These are phyloP conservation scores for Abramis brama DNA, from an alignment of 2,113 vertebrate species.

Conservation along the genomic window DNA sequence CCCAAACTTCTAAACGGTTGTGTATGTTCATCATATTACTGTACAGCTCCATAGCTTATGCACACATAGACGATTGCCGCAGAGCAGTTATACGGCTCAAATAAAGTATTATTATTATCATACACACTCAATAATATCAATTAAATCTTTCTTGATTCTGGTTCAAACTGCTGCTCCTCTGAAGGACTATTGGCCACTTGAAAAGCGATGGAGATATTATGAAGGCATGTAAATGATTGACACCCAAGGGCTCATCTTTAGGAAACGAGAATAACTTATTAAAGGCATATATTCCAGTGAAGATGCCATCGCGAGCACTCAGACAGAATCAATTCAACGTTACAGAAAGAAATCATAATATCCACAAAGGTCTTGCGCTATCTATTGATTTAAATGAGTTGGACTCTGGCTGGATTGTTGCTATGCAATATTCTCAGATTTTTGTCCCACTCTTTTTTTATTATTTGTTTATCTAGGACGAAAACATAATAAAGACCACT, in stretches of 20 bases:
- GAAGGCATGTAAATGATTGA: neutral
- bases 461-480: conserved; percentile 34
- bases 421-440: neutral
- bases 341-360: conserved; percentile 2
- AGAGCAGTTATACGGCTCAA: neutral
- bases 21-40: neutral
- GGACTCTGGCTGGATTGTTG: conserved; percentile 1
- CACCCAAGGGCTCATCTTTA: neutral
- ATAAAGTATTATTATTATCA: conserved; percentile 1
- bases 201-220: conserved; percentile 3
- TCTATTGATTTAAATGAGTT: conserved; percentile 14
- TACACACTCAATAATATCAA: neutral
- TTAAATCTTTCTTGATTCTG: neutral
- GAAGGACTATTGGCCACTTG: neutral
- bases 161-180: neutral
- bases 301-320: neutral
- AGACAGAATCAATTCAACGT: neutral
- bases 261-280: neutral
- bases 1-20: neutral
- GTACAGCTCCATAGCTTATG: neutral
- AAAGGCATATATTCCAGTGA: neutral
- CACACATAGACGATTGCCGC: neutral
- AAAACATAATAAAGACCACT: conserved; percentile 26
- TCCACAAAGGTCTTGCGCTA: conserved; percentile 4
- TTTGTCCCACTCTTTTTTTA: conserved; percentile 14